Evolutionary conservation across 1,140 invertebrate species (phyloP), one percentile per base, ranked within the genome.

Genomic region (Calliopsis andreniformis): DNA sequence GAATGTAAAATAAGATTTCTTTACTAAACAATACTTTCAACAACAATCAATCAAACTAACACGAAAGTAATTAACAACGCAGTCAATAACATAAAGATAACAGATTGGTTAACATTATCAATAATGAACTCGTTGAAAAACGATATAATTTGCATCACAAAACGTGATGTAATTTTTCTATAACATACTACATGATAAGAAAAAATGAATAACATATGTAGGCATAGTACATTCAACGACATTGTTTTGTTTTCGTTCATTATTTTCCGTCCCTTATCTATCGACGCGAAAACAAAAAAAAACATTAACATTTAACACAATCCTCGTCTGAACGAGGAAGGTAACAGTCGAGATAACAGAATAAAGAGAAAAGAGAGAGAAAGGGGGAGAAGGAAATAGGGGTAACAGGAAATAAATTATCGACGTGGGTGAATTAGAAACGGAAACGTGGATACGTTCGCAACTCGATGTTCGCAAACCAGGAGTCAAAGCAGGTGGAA

Each of bases 221-320:
- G 43, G 35, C 25, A 32, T 43, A 64, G 7, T 66, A 28, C 20
- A 72, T 14, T 18, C 14, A 16, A 32, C 7, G n/a, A 43, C 25
- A 71, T 28, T 51, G 47, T 53, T 73, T 49, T 45, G 56, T 32
- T 0, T 39, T 32, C 28, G 18, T 64, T 64, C 70, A 53, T 64
- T 73, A 32, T 43, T 63, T 42, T 62, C 20, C 20, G 23, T 30
- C 4, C 55, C 49, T 73, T 63, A 73, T 73, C 35, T 58, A 30
- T 43, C 12, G 10, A 63, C n/a, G 61, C 42, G 42, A 16, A 32
- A 28, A 51, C 18, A 30, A 72, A 64, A 55, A 39, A 14, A 35
- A 59, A 20, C 56, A 59, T 39, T 28, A 39, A 53, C n/a, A 72
- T 39, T 39, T 28, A 39, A 53, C n/a, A 72, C 8, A 64, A 1